Evolutionary conservation across 2,113 vertebrate species (phyloP).

Genomic region (Smithornis capensis): DNA sequence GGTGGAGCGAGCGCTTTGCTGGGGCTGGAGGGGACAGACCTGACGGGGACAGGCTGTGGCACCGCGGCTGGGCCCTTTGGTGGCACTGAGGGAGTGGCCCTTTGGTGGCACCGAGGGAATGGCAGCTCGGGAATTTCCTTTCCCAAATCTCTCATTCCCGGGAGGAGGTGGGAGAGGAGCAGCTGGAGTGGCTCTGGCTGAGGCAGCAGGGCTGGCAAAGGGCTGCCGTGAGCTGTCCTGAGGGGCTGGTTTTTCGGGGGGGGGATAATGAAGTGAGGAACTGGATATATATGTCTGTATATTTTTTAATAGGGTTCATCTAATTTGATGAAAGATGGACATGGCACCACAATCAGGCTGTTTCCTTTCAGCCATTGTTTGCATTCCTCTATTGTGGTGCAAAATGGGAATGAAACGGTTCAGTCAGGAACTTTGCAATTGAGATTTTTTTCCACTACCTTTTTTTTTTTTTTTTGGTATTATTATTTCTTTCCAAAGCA

Average conservation of each 20-base stretch:
- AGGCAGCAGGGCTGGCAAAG: neutral
- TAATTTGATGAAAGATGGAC: neutral
- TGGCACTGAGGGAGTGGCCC: neutral
- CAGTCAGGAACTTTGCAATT: constrained; percentile 15
- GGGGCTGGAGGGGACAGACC: fast-evolving
- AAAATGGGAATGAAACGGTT: constrained; percentile 10
- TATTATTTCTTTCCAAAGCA: neutral
- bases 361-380: constrained; percentile 43
- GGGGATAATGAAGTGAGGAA: neutral
- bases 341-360: neutral
- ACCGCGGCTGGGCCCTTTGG: neutral
- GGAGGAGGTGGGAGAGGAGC: neutral
- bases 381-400: neutral
- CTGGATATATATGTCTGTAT: neutral
- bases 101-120: neutral
- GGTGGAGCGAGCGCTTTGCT: fast-evolving
- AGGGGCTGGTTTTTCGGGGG: neutral
- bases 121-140: neutral
- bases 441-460: neutral
- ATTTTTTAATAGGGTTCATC: neutral
- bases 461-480: too few relatives aligned
- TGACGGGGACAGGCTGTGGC: fast-evolving
- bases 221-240: neutral
- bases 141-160: fast-evolving
- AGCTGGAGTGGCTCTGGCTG: fast-evolving